Conservation (phyloP, 2,797 vertebrate species). For the Picus viridis region DNA sequence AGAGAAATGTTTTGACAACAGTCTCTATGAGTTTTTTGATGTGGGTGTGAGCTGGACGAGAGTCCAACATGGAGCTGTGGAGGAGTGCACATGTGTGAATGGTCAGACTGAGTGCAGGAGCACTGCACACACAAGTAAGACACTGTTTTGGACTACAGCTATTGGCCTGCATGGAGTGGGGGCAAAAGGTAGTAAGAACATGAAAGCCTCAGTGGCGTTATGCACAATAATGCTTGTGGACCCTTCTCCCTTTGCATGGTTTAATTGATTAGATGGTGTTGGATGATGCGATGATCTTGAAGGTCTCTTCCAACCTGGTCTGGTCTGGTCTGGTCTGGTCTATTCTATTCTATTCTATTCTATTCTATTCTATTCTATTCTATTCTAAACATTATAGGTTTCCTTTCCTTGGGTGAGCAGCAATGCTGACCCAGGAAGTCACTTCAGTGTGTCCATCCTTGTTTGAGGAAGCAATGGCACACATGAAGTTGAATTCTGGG, state of each 20-base stretch:
- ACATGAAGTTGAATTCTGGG: not conserved
- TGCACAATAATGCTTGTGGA: not conserved
- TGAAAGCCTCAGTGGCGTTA: not conserved
- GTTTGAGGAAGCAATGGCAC: not conserved
- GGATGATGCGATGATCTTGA: too few species aligned
- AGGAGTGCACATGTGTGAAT: constrained; percentile 83
- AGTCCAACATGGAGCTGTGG: constrained; percentile 83
- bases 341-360: too few species aligned
- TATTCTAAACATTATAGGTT: not conserved
- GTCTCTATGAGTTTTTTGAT: constrained; percentile 86
- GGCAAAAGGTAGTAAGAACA: not conserved
- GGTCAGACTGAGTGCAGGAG: constrained; percentile 75
- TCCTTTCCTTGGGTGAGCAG: not conserved
- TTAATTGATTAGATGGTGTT: too few species aligned
- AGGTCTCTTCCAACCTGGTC: too few species aligned
- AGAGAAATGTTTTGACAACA: constrained; percentile 91
- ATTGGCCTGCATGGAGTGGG: not conserved
- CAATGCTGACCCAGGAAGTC: not conserved
- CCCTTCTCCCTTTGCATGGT: not conserved
- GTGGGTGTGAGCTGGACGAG: constrained; percentile 86
- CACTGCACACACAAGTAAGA: constrained; percentile 83
- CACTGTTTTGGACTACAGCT: not conserved
- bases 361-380: too few species aligned
- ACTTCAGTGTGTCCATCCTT: not conserved
- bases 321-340: too few species aligned